Conservation (phyloP, 2,113 vertebrate species). For the Clarias magur region DNA sequence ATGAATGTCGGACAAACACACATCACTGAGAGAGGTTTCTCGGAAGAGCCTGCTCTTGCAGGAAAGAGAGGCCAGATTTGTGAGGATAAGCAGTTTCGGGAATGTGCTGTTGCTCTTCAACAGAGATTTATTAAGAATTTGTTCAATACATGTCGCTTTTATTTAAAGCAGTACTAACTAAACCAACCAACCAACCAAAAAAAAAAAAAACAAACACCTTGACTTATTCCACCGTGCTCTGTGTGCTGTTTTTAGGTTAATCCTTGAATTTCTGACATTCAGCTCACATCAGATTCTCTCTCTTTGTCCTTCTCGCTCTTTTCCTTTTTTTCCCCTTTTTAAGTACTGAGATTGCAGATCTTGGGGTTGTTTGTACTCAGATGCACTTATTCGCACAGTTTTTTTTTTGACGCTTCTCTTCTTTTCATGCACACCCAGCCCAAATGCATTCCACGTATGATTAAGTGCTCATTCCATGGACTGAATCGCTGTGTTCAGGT, state of each 20-base stretch:
- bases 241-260: not conserved
- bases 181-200: not conserved
- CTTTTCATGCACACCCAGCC: constrained; percentile 21
- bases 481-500: constrained; percentile 3
- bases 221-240: not conserved
- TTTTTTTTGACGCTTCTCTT: not conserved
- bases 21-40: not conserved
- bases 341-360: not conserved
- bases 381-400: not conserved
- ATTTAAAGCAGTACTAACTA: not conserved
- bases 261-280: not conserved
- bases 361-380: not conserved
- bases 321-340: not conserved
- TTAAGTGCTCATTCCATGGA: constrained; percentile 30
- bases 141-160: not conserved
- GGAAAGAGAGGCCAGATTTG: not conserved
- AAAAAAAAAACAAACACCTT: too few relatives aligned
- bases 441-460: constrained; percentile 21
- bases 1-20: not conserved
- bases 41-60: not conserved
- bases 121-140: not conserved
- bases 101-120: not conserved
- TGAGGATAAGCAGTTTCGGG: not conserved
- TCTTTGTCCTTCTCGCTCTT: not conserved
- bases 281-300: not conserved